Evolutionary conservation across 1,140 invertebrate genomes (phyloP).

Genomic region (Drosophila willistoni): DNA sequence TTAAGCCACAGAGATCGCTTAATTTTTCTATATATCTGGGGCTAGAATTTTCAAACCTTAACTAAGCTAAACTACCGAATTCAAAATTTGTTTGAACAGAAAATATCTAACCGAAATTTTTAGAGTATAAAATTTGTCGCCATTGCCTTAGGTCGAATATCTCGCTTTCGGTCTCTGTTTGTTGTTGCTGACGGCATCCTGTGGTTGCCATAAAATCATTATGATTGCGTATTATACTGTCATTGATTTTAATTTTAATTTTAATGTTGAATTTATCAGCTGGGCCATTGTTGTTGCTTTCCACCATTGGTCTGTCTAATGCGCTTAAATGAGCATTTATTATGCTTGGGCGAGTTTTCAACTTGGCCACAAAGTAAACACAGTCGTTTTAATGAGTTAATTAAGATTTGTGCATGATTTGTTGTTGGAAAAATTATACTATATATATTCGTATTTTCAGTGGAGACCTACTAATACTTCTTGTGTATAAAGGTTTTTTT

Average conservation of each 20-base stretch:
- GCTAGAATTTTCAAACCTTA: too few relatives aligned
- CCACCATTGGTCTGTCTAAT: constrained; percentile 21
- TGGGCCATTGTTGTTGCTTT: constrained; percentile 18
- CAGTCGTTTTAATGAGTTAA: constrained; percentile 17
- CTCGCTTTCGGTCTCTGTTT: neutral
- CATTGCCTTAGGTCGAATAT: neutral
- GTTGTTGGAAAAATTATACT: constrained; percentile 60
- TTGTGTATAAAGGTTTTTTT: constrained; percentile 32
- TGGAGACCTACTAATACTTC: too few relatives aligned
- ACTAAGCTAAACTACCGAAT: too few relatives aligned
- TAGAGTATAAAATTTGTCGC: constrained; percentile 6
- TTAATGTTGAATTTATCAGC: constrained; percentile 61
- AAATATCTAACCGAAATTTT: too few relatives aligned
- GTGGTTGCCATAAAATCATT: constrained; percentile 69
- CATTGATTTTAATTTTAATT: constrained; percentile 73
- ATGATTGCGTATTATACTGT: constrained; percentile 63
- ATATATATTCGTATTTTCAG: neutral
- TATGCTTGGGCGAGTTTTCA: constrained; percentile 42
- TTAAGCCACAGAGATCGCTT: too few relatives aligned
- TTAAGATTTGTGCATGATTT: constrained; percentile 21
- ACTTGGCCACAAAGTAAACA: constrained; percentile 27
- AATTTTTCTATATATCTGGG: too few relatives aligned
- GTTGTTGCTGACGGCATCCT: constrained; percentile 9
- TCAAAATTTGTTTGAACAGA: too few relatives aligned
- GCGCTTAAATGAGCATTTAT: constrained; percentile 61